These are phyloP conservation scores for Tursiops truncatus DNA, from an alignment of 2,113 vertebrate genomes.

Conservation along the genomic window DNA sequence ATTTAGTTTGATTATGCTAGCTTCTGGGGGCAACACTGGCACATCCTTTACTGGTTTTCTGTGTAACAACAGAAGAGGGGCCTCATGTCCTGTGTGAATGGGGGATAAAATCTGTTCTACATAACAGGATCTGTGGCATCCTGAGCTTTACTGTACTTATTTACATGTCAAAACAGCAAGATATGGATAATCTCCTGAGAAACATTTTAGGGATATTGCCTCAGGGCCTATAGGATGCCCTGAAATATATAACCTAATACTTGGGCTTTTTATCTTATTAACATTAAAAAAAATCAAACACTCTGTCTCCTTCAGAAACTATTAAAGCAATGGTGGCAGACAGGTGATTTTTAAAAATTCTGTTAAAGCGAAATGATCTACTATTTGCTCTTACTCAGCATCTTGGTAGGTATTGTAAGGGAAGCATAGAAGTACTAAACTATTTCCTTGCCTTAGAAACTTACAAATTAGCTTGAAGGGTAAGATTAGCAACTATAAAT, in stretches of 20 bases:
- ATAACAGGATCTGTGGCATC: background rate
- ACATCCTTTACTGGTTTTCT: background rate
- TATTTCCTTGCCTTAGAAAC: constrained; percentile 10
- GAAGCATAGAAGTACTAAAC: background rate
- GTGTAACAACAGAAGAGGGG: background rate
- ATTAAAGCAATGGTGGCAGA: background rate
- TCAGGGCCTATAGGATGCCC: background rate
- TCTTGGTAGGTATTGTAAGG: background rate
- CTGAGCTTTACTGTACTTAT: background rate
- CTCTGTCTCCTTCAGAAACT: background rate
- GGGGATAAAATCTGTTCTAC: background rate
- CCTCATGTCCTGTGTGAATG: background rate
- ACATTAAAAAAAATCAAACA: background rate
- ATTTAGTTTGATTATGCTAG: background rate
- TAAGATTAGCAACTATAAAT: background rate
- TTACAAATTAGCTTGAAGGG: background rate
- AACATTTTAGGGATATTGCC: background rate
- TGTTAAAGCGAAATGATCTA: background rate
- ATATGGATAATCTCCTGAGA: background rate
- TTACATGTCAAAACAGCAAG: background rate
- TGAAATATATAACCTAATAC: background rate
- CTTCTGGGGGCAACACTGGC: background rate
- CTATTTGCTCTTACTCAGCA: background rate
- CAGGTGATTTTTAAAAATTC: background rate
- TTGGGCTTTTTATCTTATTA: background rate